Conservation (phyloP, 2,797 vertebrate species). For the Pseudochromis fuscus region DNA sequence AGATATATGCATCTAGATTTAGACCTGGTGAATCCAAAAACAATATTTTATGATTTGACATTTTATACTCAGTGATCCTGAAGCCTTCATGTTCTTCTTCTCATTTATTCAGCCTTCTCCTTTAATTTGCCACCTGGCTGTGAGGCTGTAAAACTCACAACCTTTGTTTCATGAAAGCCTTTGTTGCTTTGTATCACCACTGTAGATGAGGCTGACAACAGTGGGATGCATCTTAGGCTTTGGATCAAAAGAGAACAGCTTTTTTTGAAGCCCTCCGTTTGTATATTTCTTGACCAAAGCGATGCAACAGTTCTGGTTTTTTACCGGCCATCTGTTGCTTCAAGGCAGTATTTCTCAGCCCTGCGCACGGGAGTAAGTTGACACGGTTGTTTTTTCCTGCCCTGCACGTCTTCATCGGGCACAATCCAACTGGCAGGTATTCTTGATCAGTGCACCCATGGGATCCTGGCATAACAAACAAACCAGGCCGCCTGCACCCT, state of each 20-base stretch:
- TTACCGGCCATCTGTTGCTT: constrained; percentile 54
- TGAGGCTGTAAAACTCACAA: too few relatives aligned
- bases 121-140: neutral
- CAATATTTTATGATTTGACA: neutral
- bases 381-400: constrained; percentile 1
- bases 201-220: too few relatives aligned
- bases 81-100: neutral
- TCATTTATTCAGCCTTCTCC: neutral
- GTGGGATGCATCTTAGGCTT: too few relatives aligned
- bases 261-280: neutral
- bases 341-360: constrained; percentile 2
- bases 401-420: constrained; percentile 61
- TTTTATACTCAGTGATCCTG: neutral
- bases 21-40: neutral
- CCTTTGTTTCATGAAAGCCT: too few relatives aligned
- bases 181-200: too few relatives aligned
- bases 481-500: constrained; percentile 52
- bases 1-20: too few relatives aligned
- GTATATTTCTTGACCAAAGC: constrained; percentile 7
- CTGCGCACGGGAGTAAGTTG: constrained; percentile 20
- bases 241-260: too few relatives aligned
- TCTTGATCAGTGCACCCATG: constrained; percentile 69
- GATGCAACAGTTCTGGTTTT: neutral
- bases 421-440: constrained; percentile 60
- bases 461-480: constrained; percentile 68